Conservation (phyloP, 1,140 invertebrate species). For the Neotoxoptera formosana region DNA sequence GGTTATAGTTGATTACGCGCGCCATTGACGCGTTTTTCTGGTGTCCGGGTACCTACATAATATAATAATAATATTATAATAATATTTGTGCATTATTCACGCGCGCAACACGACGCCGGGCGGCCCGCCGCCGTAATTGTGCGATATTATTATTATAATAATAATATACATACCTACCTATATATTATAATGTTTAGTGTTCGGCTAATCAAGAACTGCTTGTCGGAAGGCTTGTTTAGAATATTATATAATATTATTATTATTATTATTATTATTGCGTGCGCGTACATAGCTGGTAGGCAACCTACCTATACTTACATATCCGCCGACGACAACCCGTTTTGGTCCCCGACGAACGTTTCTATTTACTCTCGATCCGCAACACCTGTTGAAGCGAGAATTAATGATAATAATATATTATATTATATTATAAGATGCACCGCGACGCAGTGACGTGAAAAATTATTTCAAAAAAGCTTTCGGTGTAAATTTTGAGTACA, state of each 20-base stretch:
- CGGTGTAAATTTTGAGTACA: neutral
- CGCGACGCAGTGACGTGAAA: neutral
- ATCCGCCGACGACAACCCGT: neutral
- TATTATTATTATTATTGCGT: neutral
- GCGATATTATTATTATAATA: neutral
- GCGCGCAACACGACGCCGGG: neutral
- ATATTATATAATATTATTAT: neutral
- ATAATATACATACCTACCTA: neutral
- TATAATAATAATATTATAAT: constrained; percentile 7
- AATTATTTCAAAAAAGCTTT: neutral
- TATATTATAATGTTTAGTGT: neutral
- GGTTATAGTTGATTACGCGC: neutral
- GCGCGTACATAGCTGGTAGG: too few species aligned
- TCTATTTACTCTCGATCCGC: neutral
- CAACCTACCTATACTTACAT: neutral
- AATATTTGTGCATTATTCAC: neutral
- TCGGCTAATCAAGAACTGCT: neutral
- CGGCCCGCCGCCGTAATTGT: neutral
- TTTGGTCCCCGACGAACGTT: neutral
- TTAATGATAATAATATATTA: too few species aligned
- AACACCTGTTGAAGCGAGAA: neutral
- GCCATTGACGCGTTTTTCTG: neutral
- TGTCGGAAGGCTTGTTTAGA: neutral
- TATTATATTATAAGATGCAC: too few species aligned
- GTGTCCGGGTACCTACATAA: neutral